Evolutionary conservation across 2,797 vertebrate genomes (phyloP).

Genomic region (Nasua narica): DNA sequence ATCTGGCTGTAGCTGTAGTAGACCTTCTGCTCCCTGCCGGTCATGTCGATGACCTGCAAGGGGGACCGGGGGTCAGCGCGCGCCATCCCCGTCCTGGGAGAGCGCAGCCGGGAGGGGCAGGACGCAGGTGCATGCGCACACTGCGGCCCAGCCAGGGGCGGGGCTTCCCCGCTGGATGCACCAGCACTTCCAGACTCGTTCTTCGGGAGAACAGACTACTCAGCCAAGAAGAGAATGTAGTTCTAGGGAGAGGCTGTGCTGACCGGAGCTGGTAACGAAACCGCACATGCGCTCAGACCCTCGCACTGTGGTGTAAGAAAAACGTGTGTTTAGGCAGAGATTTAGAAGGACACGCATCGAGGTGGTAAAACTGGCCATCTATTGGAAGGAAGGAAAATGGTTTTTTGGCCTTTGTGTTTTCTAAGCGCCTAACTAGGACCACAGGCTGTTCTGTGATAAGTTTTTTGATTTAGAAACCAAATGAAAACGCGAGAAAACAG

Average conservation of each 20-base stretch:
- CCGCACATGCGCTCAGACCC: background rate
- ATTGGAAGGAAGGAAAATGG: background rate
- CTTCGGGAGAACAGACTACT: background rate
- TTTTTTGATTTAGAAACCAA: background rate
- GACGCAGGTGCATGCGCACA: background rate
- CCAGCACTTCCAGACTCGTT: rapidly evolving
- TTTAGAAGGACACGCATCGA: background rate
- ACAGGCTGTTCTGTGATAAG: background rate
- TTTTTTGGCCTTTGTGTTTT: background rate
- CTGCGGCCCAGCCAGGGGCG: too few relatives aligned
- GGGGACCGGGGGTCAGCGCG: background rate
- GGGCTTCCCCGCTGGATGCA: too few relatives aligned
- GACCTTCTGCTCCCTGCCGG: constrained; percentile 95
- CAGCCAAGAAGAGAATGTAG: background rate
- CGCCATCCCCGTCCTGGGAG: rapidly evolving
- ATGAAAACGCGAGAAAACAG: background rate
- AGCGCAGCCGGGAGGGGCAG: background rate
- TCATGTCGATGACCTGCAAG: constrained; percentile 97
- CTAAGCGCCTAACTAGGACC: background rate
- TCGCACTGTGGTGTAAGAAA: background rate
- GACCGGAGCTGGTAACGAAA: too few relatives aligned
- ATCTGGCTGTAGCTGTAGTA: constrained; percentile 99
- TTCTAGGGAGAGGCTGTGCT: background rate
- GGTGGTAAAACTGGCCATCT: background rate
- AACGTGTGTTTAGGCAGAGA: background rate